These are phyloP conservation scores for Lycorma delicatula DNA, from an alignment of 1,140 invertebrate genomes.

Conservation along the genomic window DNA sequence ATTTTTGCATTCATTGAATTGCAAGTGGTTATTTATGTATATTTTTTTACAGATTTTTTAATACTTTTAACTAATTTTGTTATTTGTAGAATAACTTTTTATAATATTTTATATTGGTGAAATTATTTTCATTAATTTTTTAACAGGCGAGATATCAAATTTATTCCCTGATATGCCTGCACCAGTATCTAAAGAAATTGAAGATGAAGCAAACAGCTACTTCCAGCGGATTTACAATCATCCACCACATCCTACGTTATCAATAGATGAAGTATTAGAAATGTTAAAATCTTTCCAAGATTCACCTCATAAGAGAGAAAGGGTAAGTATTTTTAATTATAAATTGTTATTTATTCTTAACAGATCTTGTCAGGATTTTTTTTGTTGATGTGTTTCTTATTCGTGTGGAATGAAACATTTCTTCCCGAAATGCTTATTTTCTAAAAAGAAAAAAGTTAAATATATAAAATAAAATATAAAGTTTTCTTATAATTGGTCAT, in stretches of 20 bases:
- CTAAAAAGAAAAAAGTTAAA: too few relatives aligned
- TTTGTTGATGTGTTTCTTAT: too few relatives aligned
- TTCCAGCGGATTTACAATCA: constrained; percentile 98
- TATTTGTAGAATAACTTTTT: too few relatives aligned
- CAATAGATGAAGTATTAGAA: constrained; percentile 86
- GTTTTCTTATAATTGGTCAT: too few relatives aligned
- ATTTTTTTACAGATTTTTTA: too few relatives aligned
- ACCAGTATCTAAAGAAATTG: constrained; percentile 86
- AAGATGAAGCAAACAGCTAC: constrained; percentile 96
- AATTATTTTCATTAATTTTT: not conserved
- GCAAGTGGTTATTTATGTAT: too few relatives aligned
- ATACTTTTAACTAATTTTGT: too few relatives aligned
- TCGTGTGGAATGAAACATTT: too few relatives aligned
- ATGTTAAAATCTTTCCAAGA: constrained; percentile 95
- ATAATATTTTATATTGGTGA: not conserved
- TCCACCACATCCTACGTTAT: constrained; percentile 83
- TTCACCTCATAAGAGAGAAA: constrained; percentile 76
- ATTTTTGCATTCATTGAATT: too few relatives aligned
- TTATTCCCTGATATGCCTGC: constrained; percentile 62
- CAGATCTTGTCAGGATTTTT: too few relatives aligned
- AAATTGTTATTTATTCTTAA: not conserved
- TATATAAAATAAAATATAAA: too few relatives aligned
- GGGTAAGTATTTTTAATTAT: constrained; percentile 40
- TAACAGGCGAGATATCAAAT: constrained; percentile 28
- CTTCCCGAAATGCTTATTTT: too few relatives aligned